A percentile compares a stretch with the other conserved stretches of the same genome.
These are phyloP conservation scores for Crotophaga sulcirostris DNA, from an alignment of 2,113 vertebrate genomes.

Conservation along the genomic window DNA sequence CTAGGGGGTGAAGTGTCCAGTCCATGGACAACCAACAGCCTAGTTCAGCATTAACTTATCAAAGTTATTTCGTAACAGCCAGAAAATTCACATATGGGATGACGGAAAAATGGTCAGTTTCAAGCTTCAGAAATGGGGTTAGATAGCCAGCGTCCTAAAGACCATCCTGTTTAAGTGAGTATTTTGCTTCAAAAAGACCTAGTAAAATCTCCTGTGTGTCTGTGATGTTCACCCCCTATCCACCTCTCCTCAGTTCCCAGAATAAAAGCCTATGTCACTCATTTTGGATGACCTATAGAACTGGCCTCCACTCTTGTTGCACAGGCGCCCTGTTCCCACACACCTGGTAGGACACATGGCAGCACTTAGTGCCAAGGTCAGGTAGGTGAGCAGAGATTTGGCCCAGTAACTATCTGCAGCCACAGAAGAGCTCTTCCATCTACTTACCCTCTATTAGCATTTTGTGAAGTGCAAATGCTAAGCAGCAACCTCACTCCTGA, in stretches of 20 bases:
- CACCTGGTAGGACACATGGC: rapidly evolving
- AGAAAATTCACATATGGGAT: not conserved
- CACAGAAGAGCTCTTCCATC: not conserved
- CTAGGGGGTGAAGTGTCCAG: not conserved
- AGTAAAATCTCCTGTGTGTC: not conserved
- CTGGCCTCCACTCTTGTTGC: not conserved
- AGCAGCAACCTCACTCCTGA: not conserved
- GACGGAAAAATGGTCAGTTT: not conserved
- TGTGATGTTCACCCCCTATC: rapidly evolving
- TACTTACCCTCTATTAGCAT: not conserved
- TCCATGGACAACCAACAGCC: not conserved
- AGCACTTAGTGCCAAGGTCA: not conserved
- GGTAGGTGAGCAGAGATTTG: not conserved
- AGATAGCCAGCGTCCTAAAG: not conserved
- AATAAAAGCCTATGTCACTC: not conserved
- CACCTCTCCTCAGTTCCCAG: not conserved
- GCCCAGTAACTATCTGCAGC: not conserved
- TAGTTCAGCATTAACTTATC: not conserved
- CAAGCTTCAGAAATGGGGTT: not conserved
- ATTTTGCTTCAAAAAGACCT: not conserved
- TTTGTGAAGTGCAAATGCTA: not conserved
- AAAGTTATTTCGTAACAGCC: not conserved
- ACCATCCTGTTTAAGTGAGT: not conserved
- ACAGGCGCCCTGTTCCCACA: not conserved
- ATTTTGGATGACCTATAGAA: not conserved